These are phyloP conservation scores for Acanthosepion lycidas DNA, from an alignment of 2,888 invertebrate genomes.

Conservation along the genomic window DNA sequence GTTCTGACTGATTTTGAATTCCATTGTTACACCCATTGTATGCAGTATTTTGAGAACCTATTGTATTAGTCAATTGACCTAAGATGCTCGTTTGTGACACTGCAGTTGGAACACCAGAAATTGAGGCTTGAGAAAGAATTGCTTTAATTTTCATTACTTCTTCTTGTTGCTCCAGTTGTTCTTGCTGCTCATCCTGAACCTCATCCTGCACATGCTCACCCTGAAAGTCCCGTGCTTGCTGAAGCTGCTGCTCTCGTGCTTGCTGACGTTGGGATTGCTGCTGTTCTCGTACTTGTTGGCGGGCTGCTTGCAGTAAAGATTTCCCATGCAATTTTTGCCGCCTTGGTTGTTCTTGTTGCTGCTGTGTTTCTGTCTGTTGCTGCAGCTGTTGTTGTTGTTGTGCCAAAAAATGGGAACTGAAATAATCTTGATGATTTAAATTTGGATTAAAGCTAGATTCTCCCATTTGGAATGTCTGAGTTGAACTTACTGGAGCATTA, in stretches of 20 bases:
- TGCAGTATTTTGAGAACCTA: neutral
- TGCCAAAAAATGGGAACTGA: neutral
- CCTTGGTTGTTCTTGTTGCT: neutral
- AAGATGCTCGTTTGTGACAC: neutral
- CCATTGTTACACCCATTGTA: neutral
- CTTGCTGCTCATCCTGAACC: neutral
- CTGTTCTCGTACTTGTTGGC: neutral
- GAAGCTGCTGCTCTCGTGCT: neutral
- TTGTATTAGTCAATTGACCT: neutral
- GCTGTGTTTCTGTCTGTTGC: neutral
- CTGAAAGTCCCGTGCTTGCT: neutral
- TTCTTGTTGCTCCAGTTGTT: neutral
- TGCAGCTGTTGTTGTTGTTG: neutral
- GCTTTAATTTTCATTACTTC: neutral
- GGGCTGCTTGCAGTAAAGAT: neutral
- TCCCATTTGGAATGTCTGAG: neutral
- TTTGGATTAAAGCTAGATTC: neutral
- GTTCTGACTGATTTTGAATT: neutral
- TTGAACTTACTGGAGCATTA: neutral
- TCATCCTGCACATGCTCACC: neutral
- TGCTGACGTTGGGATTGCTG: neutral
- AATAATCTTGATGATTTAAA: neutral
- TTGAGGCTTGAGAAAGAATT: neutral
- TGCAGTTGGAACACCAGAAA: neutral
- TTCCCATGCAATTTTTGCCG: neutral